Base-by-base conservation (phyloP, 2,797 vertebrate species). In the Xenopus petersii region DNA sequence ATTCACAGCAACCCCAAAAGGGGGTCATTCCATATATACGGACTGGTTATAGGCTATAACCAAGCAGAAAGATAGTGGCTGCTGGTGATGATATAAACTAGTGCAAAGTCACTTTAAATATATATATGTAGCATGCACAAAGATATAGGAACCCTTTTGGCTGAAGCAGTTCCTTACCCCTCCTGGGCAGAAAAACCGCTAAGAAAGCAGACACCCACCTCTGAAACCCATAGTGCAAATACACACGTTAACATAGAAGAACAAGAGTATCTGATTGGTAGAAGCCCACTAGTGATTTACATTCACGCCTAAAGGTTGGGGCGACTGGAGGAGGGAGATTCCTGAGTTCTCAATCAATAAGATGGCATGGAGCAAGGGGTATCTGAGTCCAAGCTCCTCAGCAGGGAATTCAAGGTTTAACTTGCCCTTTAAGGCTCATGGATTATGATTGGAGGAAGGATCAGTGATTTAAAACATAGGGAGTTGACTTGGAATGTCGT, bases 71-170 rank as follows among this genome's bases (percentile, higher is more conserved):
- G 15, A 1, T 17, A 12, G 58, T 56, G 12, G 24, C 21, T 58
- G 75, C 70, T 68, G 75, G 46, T 61, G 55, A 24, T 61, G 55
- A 24, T 12, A 30, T 26, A 8, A n/a, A 67, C 48, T 72, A 72
- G 75, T 73, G 70, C 75, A 77, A 77, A 77, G 21, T 72, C n/a
- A 56, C 49, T 42, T 15, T 76, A 47, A 66, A 30, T 54, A 67
- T 36, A 47, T 12, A n/a, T 26, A 56, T 21, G 21, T 56, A 56
- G 59, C 59, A 69, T 68, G 33, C n/a, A 3, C 54, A 46, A 15
- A 11, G 49, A 62, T 62, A 74, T 15, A 56, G 5, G 54, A 63
- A 58, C 12, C 17, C 12, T 10, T 46, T 46, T 61, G 36, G 12
- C 46, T 70, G 6, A 47, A 64, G 58, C 58, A 72, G 61, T 30